Evolutionary conservation across 2,888 invertebrate genomes (phyloP).

Genomic region (Zygothrica quintamaculata): DNA sequence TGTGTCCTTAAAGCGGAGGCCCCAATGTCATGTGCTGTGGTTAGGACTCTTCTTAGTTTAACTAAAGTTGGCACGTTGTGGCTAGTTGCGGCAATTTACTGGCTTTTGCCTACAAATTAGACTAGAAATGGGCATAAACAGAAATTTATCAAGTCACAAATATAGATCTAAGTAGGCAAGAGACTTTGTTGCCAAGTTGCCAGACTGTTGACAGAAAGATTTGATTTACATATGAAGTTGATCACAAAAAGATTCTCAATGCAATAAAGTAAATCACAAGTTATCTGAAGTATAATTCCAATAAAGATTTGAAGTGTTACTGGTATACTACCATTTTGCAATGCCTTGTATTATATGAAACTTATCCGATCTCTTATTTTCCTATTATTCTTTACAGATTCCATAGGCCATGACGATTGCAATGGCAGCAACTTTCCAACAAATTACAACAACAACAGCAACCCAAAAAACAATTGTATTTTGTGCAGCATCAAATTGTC

Average conservation of each 20-base stretch:
- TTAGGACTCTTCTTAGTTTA: slow-evolving; percentile 36
- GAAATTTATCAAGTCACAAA: slow-evolving; percentile 9
- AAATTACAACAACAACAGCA: slow-evolving; percentile 69
- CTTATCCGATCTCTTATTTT: no score
- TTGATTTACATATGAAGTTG: no score
- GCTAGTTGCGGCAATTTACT: no score
- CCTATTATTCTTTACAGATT: slow-evolving; percentile 85
- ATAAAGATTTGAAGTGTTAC: no score
- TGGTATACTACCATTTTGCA: no score
- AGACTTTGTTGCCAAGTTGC: no score
- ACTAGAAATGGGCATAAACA: slow-evolving; percentile 8
- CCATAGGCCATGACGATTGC: slow-evolving; percentile 92
- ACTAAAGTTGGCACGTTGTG: slow-evolving; percentile 14
- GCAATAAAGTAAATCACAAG: no score
- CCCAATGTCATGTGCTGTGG: slow-evolving; percentile 4
- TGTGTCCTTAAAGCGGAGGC: slow-evolving; percentile 44
- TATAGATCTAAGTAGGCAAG: no score
- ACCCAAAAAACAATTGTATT: slow-evolving; percentile 77
- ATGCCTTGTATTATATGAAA: no score
- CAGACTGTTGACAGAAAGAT: no score
- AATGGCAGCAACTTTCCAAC: slow-evolving; percentile 83
- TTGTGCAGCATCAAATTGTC: slow-evolving; percentile 80
- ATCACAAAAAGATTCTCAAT: no score
- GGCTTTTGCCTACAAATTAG: slow-evolving; percentile 51
- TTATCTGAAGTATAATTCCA: no score